These are phyloP conservation scores for Piscicola geometra DNA, from an alignment of 2,888 invertebrate genomes.

Conservation along the genomic window DNA sequence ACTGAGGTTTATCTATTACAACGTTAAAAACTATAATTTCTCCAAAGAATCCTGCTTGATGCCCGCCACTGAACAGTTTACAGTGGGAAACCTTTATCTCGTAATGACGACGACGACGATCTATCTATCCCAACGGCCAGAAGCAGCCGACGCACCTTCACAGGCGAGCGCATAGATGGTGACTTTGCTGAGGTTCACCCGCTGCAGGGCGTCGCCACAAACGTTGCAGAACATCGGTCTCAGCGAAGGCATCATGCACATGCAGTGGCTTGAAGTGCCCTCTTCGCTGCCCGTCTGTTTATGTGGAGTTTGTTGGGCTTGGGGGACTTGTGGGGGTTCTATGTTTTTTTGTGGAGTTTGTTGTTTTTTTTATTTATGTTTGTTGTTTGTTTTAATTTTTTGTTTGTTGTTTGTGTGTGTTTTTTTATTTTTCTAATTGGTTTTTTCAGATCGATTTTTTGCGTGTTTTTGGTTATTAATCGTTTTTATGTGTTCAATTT, in stretches of 20 bases:
- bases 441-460: too few relatives aligned
- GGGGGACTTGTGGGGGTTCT: not conserved
- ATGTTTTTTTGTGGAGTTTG: not conserved
- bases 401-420: not conserved
- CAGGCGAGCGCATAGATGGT: constrained; percentile 33
- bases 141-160: constrained; percentile 31
- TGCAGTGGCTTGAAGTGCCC: not conserved
- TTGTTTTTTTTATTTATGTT: not conserved
- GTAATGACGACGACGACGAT: too few relatives aligned
- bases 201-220: constrained; percentile 82
- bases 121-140: too few relatives aligned
- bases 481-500: too few relatives aligned
- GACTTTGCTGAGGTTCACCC: constrained; percentile 65
- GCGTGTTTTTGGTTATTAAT: too few relatives aligned
- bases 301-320: not conserved
- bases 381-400: not conserved
- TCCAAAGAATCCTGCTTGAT: too few relatives aligned
- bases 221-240: constrained; percentile 95
- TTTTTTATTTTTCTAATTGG: too few relatives aligned
- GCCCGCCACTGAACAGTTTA: too few relatives aligned
- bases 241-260: constrained; percentile 62
- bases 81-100: too few relatives aligned
- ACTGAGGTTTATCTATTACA: not conserved
- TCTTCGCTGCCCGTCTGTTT: too few relatives aligned
- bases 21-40: too few relatives aligned